phyloP scores from a whole-genome alignment of 2,797 vertebrate genomes.

The Chloroceryle inda region DNA sequence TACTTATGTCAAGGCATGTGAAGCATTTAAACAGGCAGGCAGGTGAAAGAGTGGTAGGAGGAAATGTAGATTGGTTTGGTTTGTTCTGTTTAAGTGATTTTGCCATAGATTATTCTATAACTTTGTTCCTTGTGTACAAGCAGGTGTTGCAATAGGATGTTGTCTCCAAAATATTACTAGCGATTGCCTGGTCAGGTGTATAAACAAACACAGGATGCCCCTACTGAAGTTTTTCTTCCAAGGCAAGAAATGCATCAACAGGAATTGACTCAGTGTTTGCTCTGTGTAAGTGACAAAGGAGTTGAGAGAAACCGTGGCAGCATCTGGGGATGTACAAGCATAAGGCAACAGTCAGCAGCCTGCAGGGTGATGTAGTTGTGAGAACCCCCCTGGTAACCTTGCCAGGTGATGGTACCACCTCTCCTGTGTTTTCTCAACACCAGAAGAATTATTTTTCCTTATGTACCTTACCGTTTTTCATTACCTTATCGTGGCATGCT shows the following conservation, averaged over 20 bases:
- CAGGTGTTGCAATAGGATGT: neutral
- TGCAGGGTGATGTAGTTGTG: rapidly evolving
- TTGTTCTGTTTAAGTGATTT: neutral
- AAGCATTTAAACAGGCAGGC: neutral
- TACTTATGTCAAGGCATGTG: rapidly evolving
- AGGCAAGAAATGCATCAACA: neutral
- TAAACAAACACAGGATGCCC: neutral
- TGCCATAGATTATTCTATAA: neutral
- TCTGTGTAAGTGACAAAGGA: rapidly evolving
- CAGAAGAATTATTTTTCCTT: neutral
- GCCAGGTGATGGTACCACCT: neutral
- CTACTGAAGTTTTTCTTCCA: neutral
- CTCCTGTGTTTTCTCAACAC: neutral
- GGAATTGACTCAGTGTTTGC: neutral
- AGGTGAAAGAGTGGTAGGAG: neutral
- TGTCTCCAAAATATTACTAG: neutral
- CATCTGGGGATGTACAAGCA: rapidly evolving
- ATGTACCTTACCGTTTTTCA: neutral
- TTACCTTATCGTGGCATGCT: neutral
- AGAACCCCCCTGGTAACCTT: neutral
- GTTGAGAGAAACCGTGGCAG: neutral
- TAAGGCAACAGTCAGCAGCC: neutral
- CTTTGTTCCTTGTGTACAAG: neutral
- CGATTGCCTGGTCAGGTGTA: neutral
- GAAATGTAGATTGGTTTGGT: neutral